Evolutionary conservation across 2,888 invertebrate genomes (phyloP).

Genomic region (Seira sanloemensis): DNA sequence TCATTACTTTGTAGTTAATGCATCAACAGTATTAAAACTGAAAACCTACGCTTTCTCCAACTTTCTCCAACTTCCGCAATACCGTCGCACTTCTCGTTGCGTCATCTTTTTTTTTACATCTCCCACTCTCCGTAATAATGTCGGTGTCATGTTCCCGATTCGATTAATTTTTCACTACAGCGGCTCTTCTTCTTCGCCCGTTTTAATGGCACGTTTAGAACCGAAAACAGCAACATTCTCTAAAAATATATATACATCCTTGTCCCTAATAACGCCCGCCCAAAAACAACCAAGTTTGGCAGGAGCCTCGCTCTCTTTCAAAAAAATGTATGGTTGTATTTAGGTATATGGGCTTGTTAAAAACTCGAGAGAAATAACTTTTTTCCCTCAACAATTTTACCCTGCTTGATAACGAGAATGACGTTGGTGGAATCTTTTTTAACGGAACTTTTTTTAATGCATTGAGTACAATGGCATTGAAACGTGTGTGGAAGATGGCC

Average conservation of each 20-base stretch:
- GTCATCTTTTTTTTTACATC: not conserved
- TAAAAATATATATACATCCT: too few species aligned
- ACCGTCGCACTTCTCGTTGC: too few species aligned
- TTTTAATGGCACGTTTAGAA: not conserved
- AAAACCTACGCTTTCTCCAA: too few species aligned
- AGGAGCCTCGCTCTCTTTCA: too few species aligned
- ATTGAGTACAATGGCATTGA: not conserved
- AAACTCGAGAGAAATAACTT: not conserved
- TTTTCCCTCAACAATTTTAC: not conserved
- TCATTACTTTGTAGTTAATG: too few species aligned
- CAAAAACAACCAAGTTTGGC: not conserved
- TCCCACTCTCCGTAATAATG: not conserved
- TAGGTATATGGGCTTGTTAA: too few species aligned
- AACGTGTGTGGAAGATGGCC: not conserved
- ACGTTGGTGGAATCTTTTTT: not conserved
- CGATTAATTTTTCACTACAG: not conserved
- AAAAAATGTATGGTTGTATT: too few species aligned
- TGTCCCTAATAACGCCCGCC: not conserved
- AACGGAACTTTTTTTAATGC: not conserved
- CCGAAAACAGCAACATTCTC: not conserved
- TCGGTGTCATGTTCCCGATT: not conserved
- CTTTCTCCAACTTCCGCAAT: too few species aligned
- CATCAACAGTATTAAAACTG: too few species aligned
- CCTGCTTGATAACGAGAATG: not conserved
- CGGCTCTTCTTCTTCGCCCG: not conserved